A percentile compares a stretch with the other conserved stretches of the same genome.
These are phyloP conservation scores for Ophiothrix spiculata DNA, from an alignment of 35 echinoderm and acorn worm genomes.

Conservation along the genomic window DNA sequence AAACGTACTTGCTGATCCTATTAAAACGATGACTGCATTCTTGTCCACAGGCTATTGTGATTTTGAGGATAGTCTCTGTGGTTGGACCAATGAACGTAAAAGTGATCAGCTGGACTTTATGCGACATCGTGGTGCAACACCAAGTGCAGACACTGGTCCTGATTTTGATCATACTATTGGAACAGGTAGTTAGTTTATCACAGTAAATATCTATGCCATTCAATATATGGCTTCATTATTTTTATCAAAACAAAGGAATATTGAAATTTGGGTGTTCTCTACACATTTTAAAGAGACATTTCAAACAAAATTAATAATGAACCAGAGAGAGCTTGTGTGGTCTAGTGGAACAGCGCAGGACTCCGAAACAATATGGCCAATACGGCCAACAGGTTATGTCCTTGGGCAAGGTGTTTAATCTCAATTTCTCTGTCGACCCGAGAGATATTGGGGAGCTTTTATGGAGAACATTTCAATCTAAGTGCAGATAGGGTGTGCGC, in stretches of 20 bases:
- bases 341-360: too few relatives aligned
- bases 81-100: slow-evolving; percentile 56
- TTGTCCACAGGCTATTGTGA: slow-evolving; percentile 57
- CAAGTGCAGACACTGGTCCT: slow-evolving; percentile 52
- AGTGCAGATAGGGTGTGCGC: too few relatives aligned
- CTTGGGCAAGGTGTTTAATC: too few relatives aligned
- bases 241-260: background rate
- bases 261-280: background rate
- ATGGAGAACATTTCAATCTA: too few relatives aligned
- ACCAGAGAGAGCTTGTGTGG: background rate
- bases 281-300: too few relatives aligned
- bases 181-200: background rate
- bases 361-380: too few relatives aligned
- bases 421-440: too few relatives aligned
- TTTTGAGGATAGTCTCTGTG: slow-evolving; percentile 79
- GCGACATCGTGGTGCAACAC: slow-evolving; percentile 38
- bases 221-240: background rate
- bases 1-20: too few relatives aligned
- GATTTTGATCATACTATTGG: slow-evolving; percentile 66
- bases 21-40: too few relatives aligned
- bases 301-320: background rate
- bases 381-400: too few relatives aligned
- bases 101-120: slow-evolving; percentile 62
- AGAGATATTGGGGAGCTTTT: too few relatives aligned
- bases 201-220: background rate